These are phyloP conservation scores for Leguminivora glycinivorella DNA, from an alignment of 1,140 invertebrate genomes.

Conservation along the genomic window DNA sequence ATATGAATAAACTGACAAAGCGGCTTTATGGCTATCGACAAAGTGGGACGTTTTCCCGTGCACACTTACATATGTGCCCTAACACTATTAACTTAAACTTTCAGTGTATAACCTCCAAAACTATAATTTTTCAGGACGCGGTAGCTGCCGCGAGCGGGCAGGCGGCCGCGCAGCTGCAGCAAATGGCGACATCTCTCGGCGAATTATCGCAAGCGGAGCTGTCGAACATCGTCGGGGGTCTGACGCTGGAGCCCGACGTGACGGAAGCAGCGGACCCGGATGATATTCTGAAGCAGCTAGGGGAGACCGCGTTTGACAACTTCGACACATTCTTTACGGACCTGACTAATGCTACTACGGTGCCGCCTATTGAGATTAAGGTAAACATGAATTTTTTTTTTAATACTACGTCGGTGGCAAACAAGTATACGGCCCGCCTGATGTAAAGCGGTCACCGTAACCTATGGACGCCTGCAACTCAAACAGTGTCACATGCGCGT, in stretches of 20 bases:
- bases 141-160: conserved; percentile 66
- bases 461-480: too few relatives aligned
- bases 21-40: too few relatives aligned
- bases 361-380: conserved; percentile 75
- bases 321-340: conserved; percentile 78
- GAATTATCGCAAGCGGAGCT: conserved; percentile 85
- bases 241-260: conserved; percentile 67
- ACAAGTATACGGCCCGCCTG: too few relatives aligned
- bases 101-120: conserved; percentile 10
- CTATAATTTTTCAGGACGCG: conserved; percentile 66
- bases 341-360: conserved; percentile 69
- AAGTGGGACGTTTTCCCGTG: too few relatives aligned
- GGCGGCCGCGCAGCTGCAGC: conserved; percentile 64
- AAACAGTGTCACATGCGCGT: too few relatives aligned
- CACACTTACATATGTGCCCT: too few relatives aligned
- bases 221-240: conserved; percentile 81
- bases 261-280: conserved; percentile 82
- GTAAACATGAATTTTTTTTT: too few relatives aligned
- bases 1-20: too few relatives aligned
- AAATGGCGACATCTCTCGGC: conserved; percentile 77
- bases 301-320: conserved; percentile 82
- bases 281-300: conserved; percentile 85
- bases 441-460: too few relatives aligned
- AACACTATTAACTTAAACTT: neutral
- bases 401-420: too few relatives aligned